Evolutionary conservation across 2,797 vertebrate species (phyloP).

Genomic region (Neopelma chrysocephalum): DNA sequence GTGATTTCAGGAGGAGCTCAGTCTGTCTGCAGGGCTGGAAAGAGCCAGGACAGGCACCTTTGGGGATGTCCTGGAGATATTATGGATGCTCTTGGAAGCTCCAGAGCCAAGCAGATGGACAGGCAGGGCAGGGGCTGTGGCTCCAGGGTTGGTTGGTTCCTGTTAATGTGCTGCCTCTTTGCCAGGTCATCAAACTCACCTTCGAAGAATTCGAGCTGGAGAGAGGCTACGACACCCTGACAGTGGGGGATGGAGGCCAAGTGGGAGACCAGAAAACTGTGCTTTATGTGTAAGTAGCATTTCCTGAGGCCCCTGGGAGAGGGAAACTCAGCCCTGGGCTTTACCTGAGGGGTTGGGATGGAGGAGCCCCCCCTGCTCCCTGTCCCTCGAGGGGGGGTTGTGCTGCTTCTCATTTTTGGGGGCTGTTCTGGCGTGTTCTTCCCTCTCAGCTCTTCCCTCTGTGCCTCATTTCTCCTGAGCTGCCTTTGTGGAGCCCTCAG

Average conservation of each 20-base stretch:
- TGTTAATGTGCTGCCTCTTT: constrained; percentile 31
- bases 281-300: constrained; percentile 93
- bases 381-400: neutral
- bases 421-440: neutral
- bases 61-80: neutral
- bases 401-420: neutral
- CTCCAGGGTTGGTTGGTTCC: neutral
- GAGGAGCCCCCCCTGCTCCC: neutral
- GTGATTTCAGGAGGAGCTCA: neutral
- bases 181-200: constrained; percentile 95
- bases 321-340: neutral
- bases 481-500: neutral
- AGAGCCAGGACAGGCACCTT: neutral
- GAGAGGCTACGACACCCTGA: constrained; percentile 95
- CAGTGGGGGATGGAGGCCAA: constrained; percentile 91
- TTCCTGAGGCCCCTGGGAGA: neutral
- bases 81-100: neutral
- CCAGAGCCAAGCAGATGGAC: neutral
- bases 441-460: too few relatives aligned
- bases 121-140: neutral
- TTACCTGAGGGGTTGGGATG: neutral
- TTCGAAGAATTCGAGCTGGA: constrained; percentile 99
- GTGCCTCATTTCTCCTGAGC: neutral
- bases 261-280: constrained; percentile 96
- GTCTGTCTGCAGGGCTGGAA: neutral